These are phyloP conservation scores for Pogonophryne albipinna DNA, from an alignment of 2,797 vertebrate species.

Conservation along the genomic window DNA sequence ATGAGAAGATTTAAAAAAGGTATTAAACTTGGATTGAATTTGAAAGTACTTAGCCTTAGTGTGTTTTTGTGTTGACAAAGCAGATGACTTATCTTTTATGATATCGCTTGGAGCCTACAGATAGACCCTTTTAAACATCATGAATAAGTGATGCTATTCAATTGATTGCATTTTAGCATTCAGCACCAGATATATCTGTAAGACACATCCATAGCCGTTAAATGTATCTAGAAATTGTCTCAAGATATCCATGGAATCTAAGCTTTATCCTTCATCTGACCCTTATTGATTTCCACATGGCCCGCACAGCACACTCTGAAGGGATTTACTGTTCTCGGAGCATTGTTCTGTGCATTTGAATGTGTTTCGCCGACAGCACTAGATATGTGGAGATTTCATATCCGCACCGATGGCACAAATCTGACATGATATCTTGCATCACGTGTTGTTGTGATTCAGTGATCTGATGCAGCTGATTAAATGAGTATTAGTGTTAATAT, in stretches of 20 bases:
- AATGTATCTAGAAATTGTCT: neutral
- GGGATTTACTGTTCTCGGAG: constrained; percentile 12
- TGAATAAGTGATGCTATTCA: constrained; percentile 16
- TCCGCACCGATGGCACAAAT: constrained; percentile 23
- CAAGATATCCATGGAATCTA: constrained; percentile 2
- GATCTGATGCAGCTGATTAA: constrained; percentile 29
- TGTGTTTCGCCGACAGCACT: no score
- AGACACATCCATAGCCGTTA: neutral
- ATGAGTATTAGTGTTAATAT: constrained; percentile 35
- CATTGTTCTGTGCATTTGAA: constrained; percentile 21
- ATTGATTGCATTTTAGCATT: constrained; percentile 12
- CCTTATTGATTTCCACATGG: constrained; percentile 14
- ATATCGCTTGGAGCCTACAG: neutral
- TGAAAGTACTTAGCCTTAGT: neutral
- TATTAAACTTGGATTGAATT: neutral
- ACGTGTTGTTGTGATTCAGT: constrained; percentile 33
- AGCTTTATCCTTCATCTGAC: constrained; percentile 8
- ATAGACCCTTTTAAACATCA: constrained; percentile 16
- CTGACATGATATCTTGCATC: constrained; percentile 12
- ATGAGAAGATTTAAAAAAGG: no score
- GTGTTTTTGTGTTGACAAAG: constrained; percentile 2
- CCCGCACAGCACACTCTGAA: neutral
- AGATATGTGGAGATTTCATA: constrained; percentile 32
- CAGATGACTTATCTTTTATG: neutral
- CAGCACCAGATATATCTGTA: constrained; percentile 15